These are phyloP conservation scores for Chaenodraco wilsoni DNA, from an alignment of 2,797 vertebrate species.

Conservation along the genomic window DNA sequence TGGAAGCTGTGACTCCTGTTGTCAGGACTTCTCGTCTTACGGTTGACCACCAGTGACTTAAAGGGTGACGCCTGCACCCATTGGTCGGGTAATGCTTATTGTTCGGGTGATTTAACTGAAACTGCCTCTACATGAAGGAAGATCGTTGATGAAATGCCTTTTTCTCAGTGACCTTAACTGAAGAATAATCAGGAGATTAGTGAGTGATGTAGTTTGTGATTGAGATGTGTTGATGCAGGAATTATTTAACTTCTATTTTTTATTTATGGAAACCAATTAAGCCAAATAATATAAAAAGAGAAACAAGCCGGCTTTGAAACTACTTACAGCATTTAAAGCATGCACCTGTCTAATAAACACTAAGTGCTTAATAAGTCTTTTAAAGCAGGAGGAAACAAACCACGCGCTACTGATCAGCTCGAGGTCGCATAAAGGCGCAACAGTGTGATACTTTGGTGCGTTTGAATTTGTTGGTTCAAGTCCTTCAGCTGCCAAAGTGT, in stretches of 20 bases:
- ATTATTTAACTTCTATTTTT: conserved; percentile 21
- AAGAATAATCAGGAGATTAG: conserved; percentile 27
- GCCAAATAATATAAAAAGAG: conserved; percentile 21
- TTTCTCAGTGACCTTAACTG: conserved; percentile 15
- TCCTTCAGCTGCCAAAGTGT: conserved; percentile 42
- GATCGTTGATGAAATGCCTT: conserved; percentile 28
- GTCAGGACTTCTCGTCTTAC: conserved; percentile 18
- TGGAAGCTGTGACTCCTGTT: conserved; percentile 20
- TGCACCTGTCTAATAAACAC: conserved; percentile 33
- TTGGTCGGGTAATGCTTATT: not conserved
- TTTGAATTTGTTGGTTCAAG: not conserved
- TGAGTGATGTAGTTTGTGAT: conserved; percentile 38
- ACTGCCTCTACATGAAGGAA: conserved; percentile 23
- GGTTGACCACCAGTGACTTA: not conserved
- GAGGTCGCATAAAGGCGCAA: not conserved
- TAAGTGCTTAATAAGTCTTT: conserved; percentile 29
- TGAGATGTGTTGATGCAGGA: conserved; percentile 21
- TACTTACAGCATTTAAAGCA: conserved; percentile 35
- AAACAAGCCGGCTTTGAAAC: conserved; percentile 10
- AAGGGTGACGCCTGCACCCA: conserved; percentile 13
- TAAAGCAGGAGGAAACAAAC: conserved; percentile 14
- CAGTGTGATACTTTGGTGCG: not conserved
- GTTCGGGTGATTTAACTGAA: conserved; percentile 17
- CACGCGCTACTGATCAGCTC: conserved; percentile 2
- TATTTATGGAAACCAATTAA: conserved; percentile 32